Evolutionary conservation across 2,113 vertebrate genomes (phyloP), one percentile per base, ranked within the genome.

Genomic region (Rynchops niger): DNA sequence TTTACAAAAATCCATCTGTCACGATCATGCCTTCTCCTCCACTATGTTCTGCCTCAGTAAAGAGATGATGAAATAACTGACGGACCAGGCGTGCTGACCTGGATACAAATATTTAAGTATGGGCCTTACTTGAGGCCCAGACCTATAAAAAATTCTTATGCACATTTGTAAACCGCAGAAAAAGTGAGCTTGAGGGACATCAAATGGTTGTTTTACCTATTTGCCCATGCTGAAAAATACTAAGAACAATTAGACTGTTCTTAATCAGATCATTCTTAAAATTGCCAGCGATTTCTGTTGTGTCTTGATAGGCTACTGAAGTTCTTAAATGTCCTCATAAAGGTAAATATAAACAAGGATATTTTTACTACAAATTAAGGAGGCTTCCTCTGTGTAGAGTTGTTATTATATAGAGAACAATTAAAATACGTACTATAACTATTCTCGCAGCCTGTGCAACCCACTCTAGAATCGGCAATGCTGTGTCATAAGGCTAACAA

Each of bases 21-120:
- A 9, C 0, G 1, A 67, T 38, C 3, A 1, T 2, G 0, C 40
- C 8, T 27, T 50, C 47, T 66, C 6, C 9, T n/a, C 9, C 69
- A 49, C 3, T 7, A 30, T 6, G 9, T 26, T 45, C 18, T 49
- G 45, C 13, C 11, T 34, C 12, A 36, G n/a, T 13, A 79, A 66
- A 32, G 12, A 65, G 45, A 53, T 4, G 23, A 56, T 20, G 27
- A 67, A 79, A 34, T 13, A 69, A 78, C 25, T 26, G 34, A 71
- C 12, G 34, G 49, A 61, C 12, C 34, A 50, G 61, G 9, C 16
- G 43, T 9, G 13, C 27, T 66, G 66, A 50, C 49, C 34, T 25
- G 55, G 26, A 42, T 36, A 43, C 27, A 67, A 82, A 52, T n/a
- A 38, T 43, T 71, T 84, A 71, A 71, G 26, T 26, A 25, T 13